A percentile compares a stretch with the other conserved stretches of the same genome.
Evolutionary conservation across 2,888 invertebrate species (phyloP).

Genomic region (Kryphioiulus occultus): DNA sequence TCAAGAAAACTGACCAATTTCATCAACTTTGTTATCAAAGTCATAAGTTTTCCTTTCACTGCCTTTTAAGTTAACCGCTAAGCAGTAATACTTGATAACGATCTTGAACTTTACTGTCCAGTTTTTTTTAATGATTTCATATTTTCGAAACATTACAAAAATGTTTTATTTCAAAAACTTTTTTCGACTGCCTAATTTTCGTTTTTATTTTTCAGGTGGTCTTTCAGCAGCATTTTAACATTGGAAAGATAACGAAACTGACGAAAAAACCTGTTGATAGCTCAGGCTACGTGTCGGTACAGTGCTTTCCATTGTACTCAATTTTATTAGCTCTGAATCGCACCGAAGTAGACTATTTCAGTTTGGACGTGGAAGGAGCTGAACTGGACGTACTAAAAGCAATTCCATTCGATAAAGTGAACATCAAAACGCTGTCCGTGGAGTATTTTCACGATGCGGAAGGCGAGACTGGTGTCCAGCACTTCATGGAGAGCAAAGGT

Average conservation of each 20-base stretch:
- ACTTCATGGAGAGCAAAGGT: slow-evolving; percentile 63
- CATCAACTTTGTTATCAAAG: too few relatives aligned
- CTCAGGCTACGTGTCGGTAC: slow-evolving; percentile 68
- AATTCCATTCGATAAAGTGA: slow-evolving; percentile 68
- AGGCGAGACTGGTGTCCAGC: slow-evolving; percentile 61
- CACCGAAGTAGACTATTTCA: slow-evolving; percentile 73
- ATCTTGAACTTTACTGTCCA: too few relatives aligned
- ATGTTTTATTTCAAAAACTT: too few relatives aligned
- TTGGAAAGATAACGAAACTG: slow-evolving; percentile 61
- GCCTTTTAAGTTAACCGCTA: too few relatives aligned
- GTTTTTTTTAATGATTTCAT: too few relatives aligned
- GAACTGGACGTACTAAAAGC: slow-evolving; percentile 69
- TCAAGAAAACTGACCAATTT: too few relatives aligned
- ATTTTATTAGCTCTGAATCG: slow-evolving; percentile 79
- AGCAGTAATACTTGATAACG: too few relatives aligned
- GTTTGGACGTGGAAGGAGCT: slow-evolving; percentile 70
- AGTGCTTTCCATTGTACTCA: slow-evolving; percentile 85
- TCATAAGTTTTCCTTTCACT: too few relatives aligned
- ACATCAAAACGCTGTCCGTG: slow-evolving; percentile 66
- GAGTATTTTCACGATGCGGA: slow-evolving; percentile 65
- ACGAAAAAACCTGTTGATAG: not conserved
- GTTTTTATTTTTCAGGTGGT: slow-evolving; percentile 60
- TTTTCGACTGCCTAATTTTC: too few relatives aligned
- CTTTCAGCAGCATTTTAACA: slow-evolving; percentile 64
- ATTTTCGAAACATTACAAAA: too few relatives aligned